Evolutionary conservation across 2,888 invertebrate species (phyloP), one percentile per base, ranked within the genome.

Genomic region (Gari tellinella): DNA sequence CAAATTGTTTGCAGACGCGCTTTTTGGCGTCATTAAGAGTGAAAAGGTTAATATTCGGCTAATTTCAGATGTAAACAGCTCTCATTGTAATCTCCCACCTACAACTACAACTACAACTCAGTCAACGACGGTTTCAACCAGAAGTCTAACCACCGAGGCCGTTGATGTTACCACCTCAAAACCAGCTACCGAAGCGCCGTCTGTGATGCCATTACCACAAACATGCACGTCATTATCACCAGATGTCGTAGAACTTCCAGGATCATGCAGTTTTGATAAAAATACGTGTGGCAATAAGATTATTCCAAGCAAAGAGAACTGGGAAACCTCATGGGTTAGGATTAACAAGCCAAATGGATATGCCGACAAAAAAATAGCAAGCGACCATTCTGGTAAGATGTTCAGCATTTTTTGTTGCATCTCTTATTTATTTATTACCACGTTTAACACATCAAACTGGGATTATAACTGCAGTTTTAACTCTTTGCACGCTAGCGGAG

Each of bases 261-360:
- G 69, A 4, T 62, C 70, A 12, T 75, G 75, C 45, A 55, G 70
- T 31, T 75, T 75, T 49, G 75, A 75, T 31, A 66, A 58, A 1
- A 53, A 23, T 26, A 48, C 46, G 7, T 75, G 75, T 45, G 62
- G 53, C 5, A 52, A 61, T 37, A 58, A 40, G 21, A 21, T 75
- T n/a, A 25, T 37, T 21, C 17, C 60, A 10, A 61, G 48, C 41
- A 19, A 31, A 2, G 23, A 21, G 0, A 38, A 56, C 10, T 8
- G 15, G 5, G 12, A n/a, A 1, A 52, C 63, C 1, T 51, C 52
- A 14, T 75, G 75, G 75, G 31, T 2, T n/a, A 38, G 64, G 57
- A 51, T 43, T 14, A 45, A 63, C n/a, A 14, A 31, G 10, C 26
- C 45, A 21, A 21, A 53, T 38, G 53, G 45, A 1, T 5, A 5